Base-by-base conservation (phyloP, 2,888 invertebrate genomes). In the Ophion ventricosus region DNA sequence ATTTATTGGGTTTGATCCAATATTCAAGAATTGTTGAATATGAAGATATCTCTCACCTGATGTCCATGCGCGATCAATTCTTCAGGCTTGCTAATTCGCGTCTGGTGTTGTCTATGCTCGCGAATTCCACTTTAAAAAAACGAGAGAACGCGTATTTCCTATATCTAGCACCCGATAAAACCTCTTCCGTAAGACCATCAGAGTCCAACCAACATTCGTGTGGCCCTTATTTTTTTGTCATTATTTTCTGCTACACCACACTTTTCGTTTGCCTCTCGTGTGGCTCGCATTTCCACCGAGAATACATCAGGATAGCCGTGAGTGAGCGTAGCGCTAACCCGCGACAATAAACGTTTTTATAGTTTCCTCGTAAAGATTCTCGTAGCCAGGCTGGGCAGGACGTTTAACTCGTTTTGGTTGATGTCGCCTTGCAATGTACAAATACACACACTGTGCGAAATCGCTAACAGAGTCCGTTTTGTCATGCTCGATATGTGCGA, bases 301-400 rank as follows among this genome's bases (percentile, higher is more conserved):
- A 70, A 75, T 74, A 56, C 74, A 84, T 79, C 59, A 59, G 17
- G 25, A 26, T 49, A 20, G 14, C 61, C 25, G 14, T 56, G 70
- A 76, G 75, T 49, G 61, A 43, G 76, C 57, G 77, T 63, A 57
- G 70, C 77, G 77, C 69, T 73, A 82, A 83, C 82, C 84, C 82
- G 57, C 74, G 84, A 85, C 86, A 84, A 87, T 88, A 88, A 88
- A 88, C 85, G 83, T 81, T 88, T 89, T 89, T 89, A 89, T 86
- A 78, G 74, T 20, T 20, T 20, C 14, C 76, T 87, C 87, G 85
- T 89, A 88, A 89, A 89, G 87, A 89, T 89, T 87, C 88, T 82
- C 75, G 86, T 80, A 70, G 72, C 43, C 40, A 56, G 63, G 75
- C 35, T 70, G 75, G 75, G 73, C 59, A 25, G 40, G 57, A 63